These are phyloP conservation scores for Cantharis nigra DNA, from an alignment of 2,888 invertebrate genomes.

Conservation along the genomic window DNA sequence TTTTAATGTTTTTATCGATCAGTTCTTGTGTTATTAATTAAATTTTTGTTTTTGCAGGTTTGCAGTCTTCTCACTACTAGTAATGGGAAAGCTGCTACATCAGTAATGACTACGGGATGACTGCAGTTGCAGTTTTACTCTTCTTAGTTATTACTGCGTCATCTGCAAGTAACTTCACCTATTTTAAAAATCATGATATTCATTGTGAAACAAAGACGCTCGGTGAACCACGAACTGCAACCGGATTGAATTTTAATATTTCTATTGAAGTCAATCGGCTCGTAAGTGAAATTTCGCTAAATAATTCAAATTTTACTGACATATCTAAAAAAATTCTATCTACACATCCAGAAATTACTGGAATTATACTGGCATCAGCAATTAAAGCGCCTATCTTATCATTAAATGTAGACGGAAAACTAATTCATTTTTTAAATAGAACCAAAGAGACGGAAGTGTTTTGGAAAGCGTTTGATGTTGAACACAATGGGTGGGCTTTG, in stretches of 20 bases:
- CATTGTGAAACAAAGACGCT: constrained; percentile 46
- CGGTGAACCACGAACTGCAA: constrained; percentile 47
- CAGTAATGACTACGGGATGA: constrained; percentile 52
- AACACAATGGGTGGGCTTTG: constrained; percentile 52
- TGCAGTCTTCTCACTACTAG: constrained; percentile 32
- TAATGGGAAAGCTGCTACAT: constrained; percentile 24
- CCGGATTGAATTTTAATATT: constrained; percentile 48
- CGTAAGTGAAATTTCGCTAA: constrained; percentile 34
- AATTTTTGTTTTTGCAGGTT: constrained; percentile 39
- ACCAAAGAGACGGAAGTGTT: constrained; percentile 60
- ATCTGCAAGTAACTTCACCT: constrained; percentile 53
- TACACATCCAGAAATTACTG: constrained; percentile 53
- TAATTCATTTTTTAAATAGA: constrained; percentile 49
- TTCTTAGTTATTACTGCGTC: constrained; percentile 58
- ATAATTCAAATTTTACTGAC: constrained; percentile 37
- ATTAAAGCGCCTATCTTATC: constrained; percentile 41
- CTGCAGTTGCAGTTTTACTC: constrained; percentile 47
- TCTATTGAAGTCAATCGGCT: constrained; percentile 38
- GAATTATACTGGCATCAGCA: constrained; percentile 52
- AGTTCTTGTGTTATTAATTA: neutral
- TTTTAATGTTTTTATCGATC: neutral
- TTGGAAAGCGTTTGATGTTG: constrained; percentile 60
- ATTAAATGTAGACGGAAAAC: constrained; percentile 43
- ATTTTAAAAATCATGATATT: constrained; percentile 39
- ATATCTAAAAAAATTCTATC: constrained; percentile 58